Base-by-base conservation (phyloP, 1,140 invertebrate species). In the Aphelinus atriplicis region DNA sequence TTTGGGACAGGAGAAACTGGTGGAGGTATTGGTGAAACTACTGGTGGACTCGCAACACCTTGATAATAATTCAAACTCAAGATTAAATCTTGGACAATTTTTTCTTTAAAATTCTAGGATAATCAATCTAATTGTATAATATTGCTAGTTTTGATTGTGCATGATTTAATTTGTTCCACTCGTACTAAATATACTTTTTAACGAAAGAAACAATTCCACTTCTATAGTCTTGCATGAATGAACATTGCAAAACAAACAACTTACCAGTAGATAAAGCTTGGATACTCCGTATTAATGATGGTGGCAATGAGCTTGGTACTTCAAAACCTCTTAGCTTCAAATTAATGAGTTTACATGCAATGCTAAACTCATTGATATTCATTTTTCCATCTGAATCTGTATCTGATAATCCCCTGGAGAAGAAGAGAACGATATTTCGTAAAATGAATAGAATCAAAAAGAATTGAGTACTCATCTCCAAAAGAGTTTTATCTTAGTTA, bases 291-390 rank as follows among this genome's bases (percentile, higher is more conserved):
- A 93, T 76, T 45, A 98, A 84, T 75, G 91, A 90, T 45, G 93
- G 92, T 61, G 98, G 97, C 65, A 99, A 88, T 3, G 89, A 85
- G 83, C 94, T 93, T 1, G 97, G 97, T 72, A 99, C 89, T 84
- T 98, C 96, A 86, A 94, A 92, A 10, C 97, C 97, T 77, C 95
- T 92, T 42, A 98, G 89, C 88, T 98, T 98, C 70, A 98, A 90
- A 86, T 96, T 96, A 64, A 99, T 99, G 61, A 99, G 90, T 91
- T 98, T 98, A 88, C 97, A 98, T 63, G 98, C 98, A 81, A 99
- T 98, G 66, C 95, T 97, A 86, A 99, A 99, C 88, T 99, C 98
- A 83, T 95, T 94, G 63, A 96, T 92, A 86, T 99, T 95, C 92
- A 99, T 95, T 89, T 96, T 96, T 0, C 98, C 98, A 92, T 99